Base-by-base conservation (phyloP, 64 coral and sea anemone genomes). In the Anthopleura sola region DNA sequence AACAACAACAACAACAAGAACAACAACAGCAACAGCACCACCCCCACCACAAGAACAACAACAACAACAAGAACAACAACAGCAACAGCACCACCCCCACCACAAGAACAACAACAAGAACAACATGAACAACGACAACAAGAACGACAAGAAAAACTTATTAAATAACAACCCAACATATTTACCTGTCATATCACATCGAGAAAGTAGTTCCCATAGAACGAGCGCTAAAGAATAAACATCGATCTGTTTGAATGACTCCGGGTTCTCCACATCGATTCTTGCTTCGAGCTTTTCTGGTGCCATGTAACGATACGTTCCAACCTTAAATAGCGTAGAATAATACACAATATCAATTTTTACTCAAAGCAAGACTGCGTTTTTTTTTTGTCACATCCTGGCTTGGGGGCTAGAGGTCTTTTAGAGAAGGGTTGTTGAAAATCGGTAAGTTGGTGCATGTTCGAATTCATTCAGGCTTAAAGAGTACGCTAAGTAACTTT, bases 161-260 rank as follows among this genome's bases (percentile, higher is more conserved):
- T 44, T 1, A 8, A 44, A n/a, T n/a, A n/a, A 44, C 40, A 44
- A 44, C 9, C 2, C 3, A 13, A 6, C 14, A 37, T 64, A 31
- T 16, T 88, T 48, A 88, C 86, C 36, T 81, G 53, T 28, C 26
- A 68, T 46, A 5, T 64, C 23, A 32, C 86, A 90, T n/a, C 85
- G 92, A 62, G 92, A 90, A 15, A 90, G 58, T 29, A 87, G 79
- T 51, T 94, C 92, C 92, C 92, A 94, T 24, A 94, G 80, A 13
- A 94, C 88, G 5, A 94, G 62, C 5, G 92, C 88, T 69, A 94
- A 78, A 6, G 92, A 85, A 37, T 94, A 94, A 75, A 94, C 80
- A 78, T 94, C 92, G 78, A 94, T 94, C 80, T 94, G 92, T 33
- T 94, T 94, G 21, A 94, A 89, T 0, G 92, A 37, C 34, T 94